Conservation (phyloP, 2,888 invertebrate species). For the Scrobipalpa costella region DNA sequence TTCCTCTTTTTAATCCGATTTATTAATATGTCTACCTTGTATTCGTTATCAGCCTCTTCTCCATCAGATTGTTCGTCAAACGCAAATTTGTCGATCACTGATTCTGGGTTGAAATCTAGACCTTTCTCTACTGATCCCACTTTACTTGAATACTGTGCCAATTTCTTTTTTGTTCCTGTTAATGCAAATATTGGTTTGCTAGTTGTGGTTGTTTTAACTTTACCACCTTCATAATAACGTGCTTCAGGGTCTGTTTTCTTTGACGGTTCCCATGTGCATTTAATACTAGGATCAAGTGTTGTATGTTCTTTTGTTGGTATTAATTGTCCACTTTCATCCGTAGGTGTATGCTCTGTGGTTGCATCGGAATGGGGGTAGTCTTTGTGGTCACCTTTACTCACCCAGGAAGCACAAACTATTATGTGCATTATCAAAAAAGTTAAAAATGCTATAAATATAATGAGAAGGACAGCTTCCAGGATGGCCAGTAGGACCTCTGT, state of each 20-base stretch:
- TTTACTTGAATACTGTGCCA: background rate
- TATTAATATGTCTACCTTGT: slow-evolving; percentile 3
- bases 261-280: slow-evolving; percentile 64
- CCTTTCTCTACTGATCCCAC: background rate
- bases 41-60: slow-evolving; percentile 35
- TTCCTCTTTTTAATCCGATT: too few relatives aligned
- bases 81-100: slow-evolving; percentile 16
- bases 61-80: slow-evolving; percentile 39
- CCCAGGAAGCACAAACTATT: slow-evolving; percentile 44
- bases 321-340: background rate
- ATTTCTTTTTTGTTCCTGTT: background rate
- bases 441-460: slow-evolving; percentile 50
- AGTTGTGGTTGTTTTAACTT: background rate
- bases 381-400: background rate
- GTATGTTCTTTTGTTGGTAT: background rate
- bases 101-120: background rate
- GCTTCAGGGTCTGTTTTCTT: slow-evolving; percentile 48
- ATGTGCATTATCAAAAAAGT: slow-evolving; percentile 61
- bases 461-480: slow-evolving; percentile 52
- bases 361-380: background rate
- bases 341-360: background rate
- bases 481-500: slow-evolving; percentile 53
- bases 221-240: slow-evolving; percentile 47
- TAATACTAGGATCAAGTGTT: slow-evolving; percentile 37
- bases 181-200: background rate